Evolutionary conservation across 2,113 vertebrate species (phyloP), one percentile per base, ranked within the genome.

Genomic region (Syngnathoides biaculeatus): DNA sequence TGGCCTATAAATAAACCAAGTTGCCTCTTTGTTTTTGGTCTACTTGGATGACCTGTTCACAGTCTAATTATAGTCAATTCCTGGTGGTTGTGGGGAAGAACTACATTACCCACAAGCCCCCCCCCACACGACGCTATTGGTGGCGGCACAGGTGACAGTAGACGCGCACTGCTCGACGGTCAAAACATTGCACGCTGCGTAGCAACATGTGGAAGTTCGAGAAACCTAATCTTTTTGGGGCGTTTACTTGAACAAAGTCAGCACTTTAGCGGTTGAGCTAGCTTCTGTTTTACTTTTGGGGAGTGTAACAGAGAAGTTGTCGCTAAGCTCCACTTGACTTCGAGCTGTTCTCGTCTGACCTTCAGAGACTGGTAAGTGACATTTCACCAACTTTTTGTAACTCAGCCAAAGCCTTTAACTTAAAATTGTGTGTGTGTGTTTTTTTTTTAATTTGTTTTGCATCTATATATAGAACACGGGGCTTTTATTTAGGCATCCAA

Each of bases 291-390:
- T 15, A 5, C 39, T 3, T 24, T 47, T n/a, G 27, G 8, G 30
- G 71, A 47, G 78, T 65, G 71, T 65, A 48, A 26, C 4, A 27
- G 50, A 67, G 38, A 72, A 73, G 73, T 86, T 84, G 76, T 67
- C 45, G 55, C 67, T 62, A 78, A 82, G 67, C 81, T 70, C 73
- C 76, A 78, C 65, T 65, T 69, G 66, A 76, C 82, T 87, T 78
- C 73, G 83, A 2, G 19, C 11, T 42, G 30, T 84, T 78, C 88
- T 80, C 30, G 82, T 88, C 89, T 93, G 92, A 93, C 92, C 92
- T 93, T 93, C 92, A 92, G 39, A 77, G 82, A n/a, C 87, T 85
- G 92, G 92, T 93, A 87, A 92, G 92, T 62, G 60, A 73, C 73
- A 76, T 83, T 87, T 80, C 63, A 67, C 47, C 70, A 39, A 11